Percentiles rank a stretch among this genome's conserved stretches.
These are phyloP conservation scores for Caenorhabditis brenneri DNA, from an alignment of 1,140 invertebrate genomes.

Conservation along the genomic window DNA sequence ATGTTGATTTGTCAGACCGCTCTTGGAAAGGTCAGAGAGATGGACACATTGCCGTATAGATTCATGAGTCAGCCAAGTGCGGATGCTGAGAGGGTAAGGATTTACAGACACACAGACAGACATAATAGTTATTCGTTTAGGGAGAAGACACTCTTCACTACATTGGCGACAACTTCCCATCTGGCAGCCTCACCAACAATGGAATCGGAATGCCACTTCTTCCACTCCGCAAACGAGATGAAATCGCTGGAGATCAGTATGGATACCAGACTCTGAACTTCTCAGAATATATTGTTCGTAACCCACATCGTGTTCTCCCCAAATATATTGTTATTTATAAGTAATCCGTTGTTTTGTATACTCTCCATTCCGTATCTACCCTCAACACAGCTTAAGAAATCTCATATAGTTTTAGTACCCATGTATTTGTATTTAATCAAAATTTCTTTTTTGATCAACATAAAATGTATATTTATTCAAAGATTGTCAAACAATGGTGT, in stretches of 20 bases:
- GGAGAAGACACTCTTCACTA: conserved; percentile 22
- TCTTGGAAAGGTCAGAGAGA: not conserved
- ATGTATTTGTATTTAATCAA: no score
- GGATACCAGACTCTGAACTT: not conserved
- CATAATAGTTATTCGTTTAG: not conserved
- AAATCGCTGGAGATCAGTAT: not conserved
- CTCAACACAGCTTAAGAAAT: not conserved
- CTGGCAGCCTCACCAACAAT: conserved; percentile 5
- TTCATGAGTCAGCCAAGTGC: not conserved
- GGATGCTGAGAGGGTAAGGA: not conserved
- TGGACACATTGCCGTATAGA: not conserved
- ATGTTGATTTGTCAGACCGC: conserved; percentile 57
- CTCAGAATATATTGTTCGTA: conserved; percentile 45
- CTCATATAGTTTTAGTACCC: not conserved
- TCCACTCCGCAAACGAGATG: not conserved
- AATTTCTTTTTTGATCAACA: no score
- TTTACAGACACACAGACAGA: not conserved
- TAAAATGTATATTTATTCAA: not conserved
- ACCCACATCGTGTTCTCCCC: conserved; percentile 40
- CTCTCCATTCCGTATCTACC: no score
- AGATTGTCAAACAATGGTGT: not conserved
- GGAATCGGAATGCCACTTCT: conserved; percentile 10
- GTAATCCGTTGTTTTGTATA: not conserved
- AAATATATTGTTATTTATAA: conserved; percentile 46
- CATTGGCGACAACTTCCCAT: not conserved